These are phyloP conservation scores for Acronicta psi DNA, from an alignment of 2,888 invertebrate genomes.

Conservation along the genomic window DNA sequence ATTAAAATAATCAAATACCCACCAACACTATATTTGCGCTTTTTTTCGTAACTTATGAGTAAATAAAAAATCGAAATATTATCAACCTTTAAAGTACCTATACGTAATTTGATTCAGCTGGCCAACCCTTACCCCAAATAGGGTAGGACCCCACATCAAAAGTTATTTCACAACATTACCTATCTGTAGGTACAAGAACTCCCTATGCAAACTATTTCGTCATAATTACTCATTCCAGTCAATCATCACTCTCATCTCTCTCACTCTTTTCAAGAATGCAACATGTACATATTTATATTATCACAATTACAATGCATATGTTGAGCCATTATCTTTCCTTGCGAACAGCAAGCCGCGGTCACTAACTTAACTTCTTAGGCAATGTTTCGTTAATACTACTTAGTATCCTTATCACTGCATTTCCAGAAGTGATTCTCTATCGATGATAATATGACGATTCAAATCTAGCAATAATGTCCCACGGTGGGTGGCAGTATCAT, in stretches of 20 bases:
- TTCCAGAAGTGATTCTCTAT: background rate
- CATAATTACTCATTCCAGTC: background rate
- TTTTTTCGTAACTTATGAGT: no score
- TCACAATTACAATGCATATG: background rate
- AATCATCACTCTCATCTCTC: no score
- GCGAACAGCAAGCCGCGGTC: background rate
- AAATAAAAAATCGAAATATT: no score
- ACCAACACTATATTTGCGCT: no score
- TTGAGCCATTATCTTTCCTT: background rate
- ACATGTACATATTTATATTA: background rate
- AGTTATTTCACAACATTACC: no score
- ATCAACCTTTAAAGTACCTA: no score
- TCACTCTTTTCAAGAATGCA: background rate
- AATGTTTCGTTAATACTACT: background rate
- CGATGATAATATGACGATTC: no score
- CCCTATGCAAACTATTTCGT: background rate
- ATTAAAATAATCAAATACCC: no score
- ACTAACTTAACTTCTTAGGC: background rate
- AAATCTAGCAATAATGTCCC: conserved; percentile 10
- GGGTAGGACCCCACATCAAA: no score
- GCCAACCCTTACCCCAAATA: no score
- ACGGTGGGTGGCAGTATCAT: conserved; percentile 36
- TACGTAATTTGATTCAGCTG: no score
- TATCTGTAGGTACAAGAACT: no score
- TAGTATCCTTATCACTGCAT: background rate